Conservation (phyloP, 2,888 invertebrate genomes). For the Himalopsyche anomala region DNA sequence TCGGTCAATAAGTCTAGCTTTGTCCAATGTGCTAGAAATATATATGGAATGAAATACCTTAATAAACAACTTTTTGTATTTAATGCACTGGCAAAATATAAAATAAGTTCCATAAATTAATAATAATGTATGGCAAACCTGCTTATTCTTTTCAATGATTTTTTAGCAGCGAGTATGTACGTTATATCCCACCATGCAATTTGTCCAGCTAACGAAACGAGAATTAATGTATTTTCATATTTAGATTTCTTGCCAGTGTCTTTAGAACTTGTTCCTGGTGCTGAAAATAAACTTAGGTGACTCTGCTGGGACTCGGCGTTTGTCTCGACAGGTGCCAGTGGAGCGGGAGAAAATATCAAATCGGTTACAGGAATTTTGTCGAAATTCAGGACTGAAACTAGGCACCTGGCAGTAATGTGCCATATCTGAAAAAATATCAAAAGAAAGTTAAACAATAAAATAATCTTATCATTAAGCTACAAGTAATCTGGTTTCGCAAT, state of each 20-base stretch:
- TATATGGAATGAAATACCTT: too few relatives aligned
- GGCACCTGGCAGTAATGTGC: constrained; percentile 73
- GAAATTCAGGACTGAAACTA: constrained; percentile 72
- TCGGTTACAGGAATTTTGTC: constrained; percentile 77
- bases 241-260: background rate
- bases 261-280: too few relatives aligned
- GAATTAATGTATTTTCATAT: constrained; percentile 72
- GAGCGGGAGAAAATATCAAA: constrained; percentile 76
- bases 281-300: background rate
- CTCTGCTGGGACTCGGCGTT: background rate
- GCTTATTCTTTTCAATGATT: constrained; percentile 51
- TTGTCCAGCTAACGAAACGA: constrained; percentile 78
- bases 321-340: background rate
- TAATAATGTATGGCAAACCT: constrained; percentile 44
- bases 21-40: too few relatives aligned
- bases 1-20: too few relatives aligned
- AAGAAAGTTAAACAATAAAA: background rate
- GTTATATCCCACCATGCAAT: constrained; percentile 79
- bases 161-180: constrained; percentile 68
- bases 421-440: constrained; percentile 71
- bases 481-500: too few relatives aligned
- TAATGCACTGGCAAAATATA: too few relatives aligned
- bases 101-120: too few relatives aligned
- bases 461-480: too few relatives aligned
- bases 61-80: too few relatives aligned